Evolutionary conservation across 1,140 invertebrate species (phyloP), one percentile per base, ranked within the genome.

Genomic region (Battus philenor): DNA sequence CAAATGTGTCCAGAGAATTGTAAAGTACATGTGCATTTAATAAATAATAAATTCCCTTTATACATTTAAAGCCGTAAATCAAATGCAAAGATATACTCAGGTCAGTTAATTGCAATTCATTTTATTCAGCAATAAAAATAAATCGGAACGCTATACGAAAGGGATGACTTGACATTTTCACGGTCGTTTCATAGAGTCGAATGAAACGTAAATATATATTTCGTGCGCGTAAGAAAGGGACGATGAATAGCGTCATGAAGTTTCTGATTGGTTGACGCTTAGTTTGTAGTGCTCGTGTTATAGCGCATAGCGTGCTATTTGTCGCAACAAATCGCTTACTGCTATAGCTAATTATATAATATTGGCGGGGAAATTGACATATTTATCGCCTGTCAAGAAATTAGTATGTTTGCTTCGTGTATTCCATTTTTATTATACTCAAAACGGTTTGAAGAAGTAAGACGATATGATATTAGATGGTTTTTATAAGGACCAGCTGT

Each of bases 31-130:
- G 16, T 17, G 16, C 33, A 36, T 20, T 20, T 20, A 6, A 22
- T 36, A 12, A 33, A 36, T 36, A 20, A 36, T 36, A 36, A 20
- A 22, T 20, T 22, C 2, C 17, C 2, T 11, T 20, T 18, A 17
- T 17, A 11, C 33, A 11, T 16, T 0, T 9, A 36, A 12, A 1
- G 17, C 6, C 9, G 17, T 36, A 36, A 36, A 36, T 22, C 17
- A 4, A 9, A 10, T 13, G 18, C 15, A 20, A 36, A 36, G 17
- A 36, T 11, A 9, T n/a, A 36, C 16, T 36, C 12, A 36, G 9
- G 17, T 36, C 7, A 20, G 9, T 36, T 36, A 36, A 22, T 36
- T 34, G 9, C 20, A 36, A 36, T 36, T 36, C 17, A 36, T 36
- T 10, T 36, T 17, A 36, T 20, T 36, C 33, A 15, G 1, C 11